Base-by-base conservation (phyloP, 1,140 invertebrate genomes). In the Cotesia typhae region DNA sequence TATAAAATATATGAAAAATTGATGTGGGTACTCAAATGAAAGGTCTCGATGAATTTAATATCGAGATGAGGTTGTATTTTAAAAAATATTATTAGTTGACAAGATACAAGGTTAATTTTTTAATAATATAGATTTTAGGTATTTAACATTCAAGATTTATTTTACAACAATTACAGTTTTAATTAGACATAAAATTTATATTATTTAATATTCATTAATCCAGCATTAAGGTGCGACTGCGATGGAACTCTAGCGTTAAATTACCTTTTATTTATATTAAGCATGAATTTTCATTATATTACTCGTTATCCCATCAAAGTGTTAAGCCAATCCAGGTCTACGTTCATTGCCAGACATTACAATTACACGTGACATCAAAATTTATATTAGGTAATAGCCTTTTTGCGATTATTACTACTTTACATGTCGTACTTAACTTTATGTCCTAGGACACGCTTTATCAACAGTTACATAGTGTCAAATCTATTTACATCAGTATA, bases 101-200 rank as follows among this genome's bases (percentile, higher is more conserved):
- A 28, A 28, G 28, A 28, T 28, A 28, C 1, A 28, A 28, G 28
- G 28, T 28, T 28, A 2, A 28, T 28, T 28, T 28, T 3, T 41
- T 41, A 41, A 9, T 41, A 41, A 41, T 47, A 41, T n/a, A 69
- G 5, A 61, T 37, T 52, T 3, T 47, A 0, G n/a, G 57, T 57
- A 66, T 75, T 72, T 63, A 79, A 79, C 76, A 79, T 79, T 79
- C 35, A 79, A 74, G 70, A 79, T 79, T 79, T 79, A 79, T 79
- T 79, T 74, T 72, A 69, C 12, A 28, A 63, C 53, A 38, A 35
- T 59, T 59, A 59, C 57, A 59, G 4, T 7, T 41, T 41, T 5
- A 41, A 7, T 41, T 41, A 41, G 9, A 7, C 38, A 41, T 41
- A 41, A 41, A 1, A 41, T 47, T 9, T 10, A 47, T 47, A 47